Conservation (phyloP, 2,113 vertebrate genomes). For the Takifugu flavidus region DNA sequence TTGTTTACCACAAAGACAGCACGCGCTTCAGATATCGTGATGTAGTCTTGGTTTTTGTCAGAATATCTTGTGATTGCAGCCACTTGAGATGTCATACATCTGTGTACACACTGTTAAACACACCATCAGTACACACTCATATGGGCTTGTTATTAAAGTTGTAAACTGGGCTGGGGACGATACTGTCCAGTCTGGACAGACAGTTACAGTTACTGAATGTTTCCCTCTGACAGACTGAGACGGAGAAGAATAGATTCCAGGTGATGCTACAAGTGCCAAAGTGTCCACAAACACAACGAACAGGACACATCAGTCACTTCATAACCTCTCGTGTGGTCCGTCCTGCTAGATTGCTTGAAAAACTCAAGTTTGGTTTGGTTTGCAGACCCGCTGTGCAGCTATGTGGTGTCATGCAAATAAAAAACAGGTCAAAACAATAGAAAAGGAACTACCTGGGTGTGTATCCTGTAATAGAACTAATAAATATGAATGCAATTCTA, state of each 20-base stretch:
- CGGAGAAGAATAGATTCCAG: not conserved
- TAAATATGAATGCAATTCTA: too few relatives aligned
- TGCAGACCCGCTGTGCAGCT: conserved; percentile 54
- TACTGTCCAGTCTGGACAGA: conserved; percentile 39
- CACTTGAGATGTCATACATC: too few relatives aligned
- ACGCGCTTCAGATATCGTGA: not conserved
- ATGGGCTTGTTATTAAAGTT: conserved; percentile 32
- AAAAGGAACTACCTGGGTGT: conserved; percentile 12
- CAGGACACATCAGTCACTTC: conserved; percentile 43
- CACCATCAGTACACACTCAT: conserved; percentile 5
- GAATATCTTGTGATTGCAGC: not conserved
- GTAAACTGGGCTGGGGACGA: conserved; percentile 40
- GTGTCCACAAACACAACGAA: conserved; percentile 12
- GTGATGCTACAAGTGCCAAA: too few relatives aligned
- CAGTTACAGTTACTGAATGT: conserved; percentile 46
- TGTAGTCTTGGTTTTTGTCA: not conserved
- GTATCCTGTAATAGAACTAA: too few relatives aligned
- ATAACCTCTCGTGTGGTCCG: conserved; percentile 36
- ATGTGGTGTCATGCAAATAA: conserved; percentile 45
- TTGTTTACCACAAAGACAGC: too few relatives aligned
- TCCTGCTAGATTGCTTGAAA: conserved; percentile 34
- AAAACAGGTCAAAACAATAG: conserved; percentile 23
- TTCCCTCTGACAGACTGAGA: conserved; percentile 14
- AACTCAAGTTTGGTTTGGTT: conserved; percentile 35
- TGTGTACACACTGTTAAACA: not conserved